phyloP scores from a whole-genome alignment of 2,888 invertebrate species.

The Herminia tarsipennalis region DNA sequence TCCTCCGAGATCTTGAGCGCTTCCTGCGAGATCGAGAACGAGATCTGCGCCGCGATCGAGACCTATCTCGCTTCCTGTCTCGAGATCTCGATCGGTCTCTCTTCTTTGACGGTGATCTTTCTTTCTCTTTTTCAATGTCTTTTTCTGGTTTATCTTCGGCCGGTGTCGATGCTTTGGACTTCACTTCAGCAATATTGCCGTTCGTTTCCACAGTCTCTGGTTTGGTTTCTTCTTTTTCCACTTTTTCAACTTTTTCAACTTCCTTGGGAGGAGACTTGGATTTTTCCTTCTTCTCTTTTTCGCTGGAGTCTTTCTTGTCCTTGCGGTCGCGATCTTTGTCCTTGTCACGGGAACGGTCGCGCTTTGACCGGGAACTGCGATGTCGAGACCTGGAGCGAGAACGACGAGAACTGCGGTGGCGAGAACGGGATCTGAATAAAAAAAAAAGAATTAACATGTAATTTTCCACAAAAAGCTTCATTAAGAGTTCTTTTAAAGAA shows the following conservation, averaged over 20 bases:
- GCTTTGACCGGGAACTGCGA: conserved; percentile 83
- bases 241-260: conserved; percentile 57
- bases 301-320: conserved; percentile 61
- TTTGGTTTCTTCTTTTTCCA: conserved; percentile 64
- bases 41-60: conserved; percentile 87
- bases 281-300: conserved; percentile 65
- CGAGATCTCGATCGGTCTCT: conserved; percentile 77
- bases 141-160: conserved; percentile 58
- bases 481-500: too few species aligned
- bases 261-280: conserved; percentile 67
- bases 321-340: conserved; percentile 56
- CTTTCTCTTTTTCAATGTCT: conserved; percentile 36
- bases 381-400: conserved; percentile 81
- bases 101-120: conserved; percentile 70
- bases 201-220: conserved; percentile 64
- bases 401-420: conserved; percentile 86
- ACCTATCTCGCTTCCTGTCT: conserved; percentile 76
- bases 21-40: conserved; percentile 82
- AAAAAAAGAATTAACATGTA: conserved; percentile 6
- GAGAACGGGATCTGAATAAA: conserved; percentile 75
- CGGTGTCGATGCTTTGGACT: conserved; percentile 67
- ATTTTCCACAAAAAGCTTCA: too few species aligned
- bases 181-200: conserved; percentile 59
- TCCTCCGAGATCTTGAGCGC: conserved; percentile 77
- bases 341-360: conserved; percentile 74